Evolutionary conservation across 1,140 invertebrate species (phyloP), one percentile per base, ranked within the genome.

Genomic region (Cecropterus lyciades): DNA sequence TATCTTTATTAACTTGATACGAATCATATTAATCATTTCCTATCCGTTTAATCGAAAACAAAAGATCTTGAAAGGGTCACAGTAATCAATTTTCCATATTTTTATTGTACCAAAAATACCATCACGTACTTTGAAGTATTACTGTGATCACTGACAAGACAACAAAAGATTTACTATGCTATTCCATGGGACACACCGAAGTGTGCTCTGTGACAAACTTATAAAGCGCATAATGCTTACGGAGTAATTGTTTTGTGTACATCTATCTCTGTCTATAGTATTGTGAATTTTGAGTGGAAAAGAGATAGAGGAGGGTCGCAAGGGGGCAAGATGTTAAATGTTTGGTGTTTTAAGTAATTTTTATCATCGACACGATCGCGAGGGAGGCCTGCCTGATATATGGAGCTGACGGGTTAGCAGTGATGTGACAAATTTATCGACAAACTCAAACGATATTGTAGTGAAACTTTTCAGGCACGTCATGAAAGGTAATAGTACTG

Each of bases 301-400:
- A 70, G 73, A 59, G 81, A 87, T 40, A 57, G 75, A 42, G 40
- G 51, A 74, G 67, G 68, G 73, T 77, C 79, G 64, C 62, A 45
- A 67, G 68, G 83, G 78, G 85, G 80, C 82, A 79, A 70, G 62
- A 85, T 84, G 86, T 89, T 90, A 90, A 91, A 91, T 87, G 87
- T 85, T 88, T 88, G 84, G 89, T 87, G 87, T 88, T 89, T 91
- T 91, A 91, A 91, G 89, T 91, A 89, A 90, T 91, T 89, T 89
- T 90, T 90, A 91, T 91, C 89, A 82, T 85, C 79, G 87, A 91
- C 89, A 90, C 89, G 79, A 91, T 91, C 89, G 65, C 81, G 70
- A 80, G 82, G 85, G 82, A 85, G 86, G 80, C 75, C 87, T 73
- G 59, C 55, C 75, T 91, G 86, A 91, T 85, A 79, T 87, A 91